Base-by-base conservation (phyloP, 2,113 vertebrate genomes). In the Sorex araneus region DNA sequence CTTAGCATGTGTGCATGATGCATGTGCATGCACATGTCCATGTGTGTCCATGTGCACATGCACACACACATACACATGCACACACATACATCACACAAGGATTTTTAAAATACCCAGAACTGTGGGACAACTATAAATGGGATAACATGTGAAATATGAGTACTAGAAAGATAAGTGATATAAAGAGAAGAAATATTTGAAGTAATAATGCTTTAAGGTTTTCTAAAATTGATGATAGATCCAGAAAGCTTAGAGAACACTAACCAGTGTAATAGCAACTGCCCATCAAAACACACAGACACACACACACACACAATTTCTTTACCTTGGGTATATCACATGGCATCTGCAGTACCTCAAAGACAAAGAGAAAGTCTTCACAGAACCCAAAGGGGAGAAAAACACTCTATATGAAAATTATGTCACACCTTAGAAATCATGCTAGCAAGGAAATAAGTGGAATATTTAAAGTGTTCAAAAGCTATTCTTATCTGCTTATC, bases 161-260 rank as follows among this genome's bases (percentile, higher is more conserved):
- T 71, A 50, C 28, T 12, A 63, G 16, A 71, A 89, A 32, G 43
- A 89, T 32, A 78, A 83, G 16, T n/a, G n/a, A n/a, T n/a, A n/a
- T n/a, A n/a, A 27, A 89, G 12, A 40, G 45, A 88, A 88, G 50
- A 79, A 74, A 80, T 77, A 82, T 86, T 63, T 85, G 60, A 75
- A 92, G 18, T 89, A 85, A 63, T 30, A 85, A 40, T 74, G 63
- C 45, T 60, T 57, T 45, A 92, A n/a, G 50, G 8, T 66, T 73
- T 90, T 47, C 76, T 66, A 82, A 90, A 89, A 40, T 71, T 66
- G 25, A 28, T 71, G 40, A 67, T 34, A 81, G 28, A 69, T 69
- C 16, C 32, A 57, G 60, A 2, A 91, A 82, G 25, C 27, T 82
- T 28, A 70, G 12, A 57, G 28, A 67, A 83, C 11, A 64, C 16